Base-by-base conservation (phyloP, 2,797 vertebrate species). In the Ctenopoma kingsleyae region DNA sequence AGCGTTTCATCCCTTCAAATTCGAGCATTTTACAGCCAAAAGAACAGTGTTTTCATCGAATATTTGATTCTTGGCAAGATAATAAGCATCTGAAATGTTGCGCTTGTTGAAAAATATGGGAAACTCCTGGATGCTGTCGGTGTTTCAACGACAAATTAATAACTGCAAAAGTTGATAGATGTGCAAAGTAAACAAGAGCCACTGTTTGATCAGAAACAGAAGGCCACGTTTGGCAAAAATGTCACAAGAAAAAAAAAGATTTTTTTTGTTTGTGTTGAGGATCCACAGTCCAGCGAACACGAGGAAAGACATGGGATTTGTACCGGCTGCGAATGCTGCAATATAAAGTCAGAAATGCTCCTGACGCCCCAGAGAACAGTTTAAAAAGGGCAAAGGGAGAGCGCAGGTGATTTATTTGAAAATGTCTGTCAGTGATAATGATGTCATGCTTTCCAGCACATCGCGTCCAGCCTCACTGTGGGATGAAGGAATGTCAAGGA, bases 401-500 rank as follows among this genome's bases (percentile, higher is more conserved):
- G 62, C 38, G 92, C 96, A 98, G 97, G 97, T 98, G 96, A 98
- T 98, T 96, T 96, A 98, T 98, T 96, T 96, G 95, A 91, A 87
- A 96, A 93, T 89, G 92, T 94, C 94, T 95, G 95, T 96, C 95
- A 93, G 93, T 94, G 96, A 96, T 97, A 94, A 97, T 98, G 96
- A 97, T 96, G 97, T 98, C 97, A 98, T 95, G 93, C 92, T 95
- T 96, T 97, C 95, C 95, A 95, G 95, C 94, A 95, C 95, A 95
- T 95, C 90, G 90, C 90, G 95, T 97, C 95, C 96, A 96, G 82
- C 95, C 91, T 94, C 93, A 89, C 94, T 95, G 95, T 96, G 95
- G 96, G 96, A 96, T 94, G 94, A 93, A 96, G 95, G 96, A 98
- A 96, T 96, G 96, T 97, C 96, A 98, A 97, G 97, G 97, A 98